phyloP scores from a whole-genome alignment of 2,888 invertebrate species.

The Eristalis pertinax region DNA sequence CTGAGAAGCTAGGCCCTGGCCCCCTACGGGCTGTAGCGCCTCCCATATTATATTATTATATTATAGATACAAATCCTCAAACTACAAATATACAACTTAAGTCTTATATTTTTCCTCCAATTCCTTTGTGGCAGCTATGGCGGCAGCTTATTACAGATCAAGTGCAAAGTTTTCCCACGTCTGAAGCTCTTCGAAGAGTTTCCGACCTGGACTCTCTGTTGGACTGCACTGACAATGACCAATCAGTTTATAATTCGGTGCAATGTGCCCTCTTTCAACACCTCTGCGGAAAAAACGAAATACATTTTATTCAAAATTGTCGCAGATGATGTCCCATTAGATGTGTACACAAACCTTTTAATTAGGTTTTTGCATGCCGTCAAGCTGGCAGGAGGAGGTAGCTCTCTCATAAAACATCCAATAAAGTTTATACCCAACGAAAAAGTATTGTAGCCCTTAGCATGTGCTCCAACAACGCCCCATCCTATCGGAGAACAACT shows the following conservation, averaged over 20 bases:
- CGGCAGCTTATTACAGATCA: neutral
- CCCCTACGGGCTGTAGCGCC: too few relatives aligned
- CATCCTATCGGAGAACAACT: conserved; percentile 78
- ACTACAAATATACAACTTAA: too few relatives aligned
- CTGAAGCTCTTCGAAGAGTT: conserved; percentile 82
- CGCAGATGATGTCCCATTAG: neutral
- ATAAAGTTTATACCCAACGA: conserved; percentile 83
- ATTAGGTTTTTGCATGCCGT: conserved; percentile 82
- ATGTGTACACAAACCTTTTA: conserved; percentile 67
- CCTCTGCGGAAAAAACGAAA: conserved; percentile 76
- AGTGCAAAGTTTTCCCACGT: conserved; percentile 82
- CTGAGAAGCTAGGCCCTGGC: too few relatives aligned
- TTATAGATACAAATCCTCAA: too few relatives aligned
- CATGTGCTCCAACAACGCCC: conserved; percentile 83
- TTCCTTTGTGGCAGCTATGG: neutral
- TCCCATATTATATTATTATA: too few relatives aligned
- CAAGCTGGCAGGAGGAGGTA: conserved; percentile 81
- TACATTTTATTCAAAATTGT: neutral
- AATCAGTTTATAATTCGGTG: conserved; percentile 81
- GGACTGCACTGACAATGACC: conserved; percentile 83
- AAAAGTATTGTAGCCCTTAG: conserved; percentile 82
- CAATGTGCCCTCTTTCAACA: conserved; percentile 81
- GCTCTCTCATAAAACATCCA: conserved; percentile 82
- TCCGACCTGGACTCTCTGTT: conserved; percentile 83
- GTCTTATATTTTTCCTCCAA: neutral